phyloP scores from a whole-genome alignment of 2,113 vertebrate species.

The Lamprologus speciosus region DNA sequence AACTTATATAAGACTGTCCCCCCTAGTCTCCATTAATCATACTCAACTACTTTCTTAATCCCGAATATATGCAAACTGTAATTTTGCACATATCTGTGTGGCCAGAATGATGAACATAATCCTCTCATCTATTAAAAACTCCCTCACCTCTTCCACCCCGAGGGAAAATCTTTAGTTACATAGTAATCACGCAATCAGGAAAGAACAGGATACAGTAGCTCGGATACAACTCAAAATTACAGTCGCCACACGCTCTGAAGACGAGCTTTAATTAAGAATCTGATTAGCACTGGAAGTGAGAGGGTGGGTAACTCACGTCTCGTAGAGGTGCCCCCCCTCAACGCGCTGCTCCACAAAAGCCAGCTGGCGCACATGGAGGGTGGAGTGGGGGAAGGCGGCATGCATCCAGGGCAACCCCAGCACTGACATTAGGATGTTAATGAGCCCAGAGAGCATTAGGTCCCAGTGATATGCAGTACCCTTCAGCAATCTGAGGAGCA shows the following conservation, averaged over 20 bases:
- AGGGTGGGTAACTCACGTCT: slow-evolving; percentile 81
- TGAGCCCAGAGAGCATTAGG: slow-evolving; percentile 90
- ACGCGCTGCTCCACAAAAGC: slow-evolving; percentile 94
- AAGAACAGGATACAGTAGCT: slow-evolving; percentile 23
- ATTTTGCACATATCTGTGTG: background rate
- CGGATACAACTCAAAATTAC: slow-evolving; percentile 6
- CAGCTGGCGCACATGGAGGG: slow-evolving; percentile 89
- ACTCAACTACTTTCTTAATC: background rate
- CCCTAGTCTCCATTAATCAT: background rate
- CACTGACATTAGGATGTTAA: slow-evolving; percentile 90
- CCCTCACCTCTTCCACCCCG: slow-evolving; percentile 6
- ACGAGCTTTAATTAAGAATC: slow-evolving; percentile 29
- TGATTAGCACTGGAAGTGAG: background rate
- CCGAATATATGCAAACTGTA: background rate
- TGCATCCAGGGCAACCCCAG: slow-evolving; percentile 97
- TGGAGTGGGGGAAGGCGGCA: slow-evolving; percentile 94
- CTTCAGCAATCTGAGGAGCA: slow-evolving; percentile 82
- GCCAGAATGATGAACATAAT: background rate
- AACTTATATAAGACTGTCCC: background rate
- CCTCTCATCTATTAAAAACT: slow-evolving; percentile 17
- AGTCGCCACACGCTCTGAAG: background rate
- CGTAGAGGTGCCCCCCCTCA: slow-evolving; percentile 92
- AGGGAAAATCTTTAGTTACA: slow-evolving; percentile 10
- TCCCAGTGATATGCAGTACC: slow-evolving; percentile 99
- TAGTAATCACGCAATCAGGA: slow-evolving; percentile 38